Conservation (phyloP, 2,797 vertebrate genomes). For the Gymnodraco acuticeps region DNA sequence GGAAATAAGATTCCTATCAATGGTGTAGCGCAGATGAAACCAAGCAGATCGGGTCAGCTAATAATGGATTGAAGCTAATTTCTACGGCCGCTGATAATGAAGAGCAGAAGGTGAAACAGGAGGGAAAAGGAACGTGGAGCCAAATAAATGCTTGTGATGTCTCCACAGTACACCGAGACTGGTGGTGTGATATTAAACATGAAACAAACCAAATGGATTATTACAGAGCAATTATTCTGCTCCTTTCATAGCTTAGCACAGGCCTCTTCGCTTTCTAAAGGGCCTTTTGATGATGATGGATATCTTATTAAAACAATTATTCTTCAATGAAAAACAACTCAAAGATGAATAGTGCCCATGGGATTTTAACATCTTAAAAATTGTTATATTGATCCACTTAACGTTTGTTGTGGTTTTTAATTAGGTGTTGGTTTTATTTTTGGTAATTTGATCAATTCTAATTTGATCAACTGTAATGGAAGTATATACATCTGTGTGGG, state of each 20-base stretch:
- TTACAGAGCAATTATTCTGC: constrained; percentile 49
- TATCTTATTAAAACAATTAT: constrained; percentile 58
- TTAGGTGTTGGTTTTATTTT: constrained; percentile 1
- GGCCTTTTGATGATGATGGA: constrained; percentile 62
- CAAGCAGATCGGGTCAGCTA: constrained; percentile 50
- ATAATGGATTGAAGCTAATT: constrained; percentile 56
- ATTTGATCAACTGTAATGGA: neutral
- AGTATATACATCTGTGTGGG: constrained; percentile 4
- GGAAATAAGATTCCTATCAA: constrained; percentile 75
- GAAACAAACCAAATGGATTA: constrained; percentile 60
- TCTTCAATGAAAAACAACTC: constrained; percentile 27
- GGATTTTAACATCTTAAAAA: constrained; percentile 24
- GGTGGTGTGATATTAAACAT: constrained; percentile 51
- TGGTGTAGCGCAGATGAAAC: constrained; percentile 51
- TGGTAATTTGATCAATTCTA: neutral
- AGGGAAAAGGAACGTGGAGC: constrained; percentile 7
- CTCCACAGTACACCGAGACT: constrained; percentile 55
- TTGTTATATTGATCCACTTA: constrained; percentile 11
- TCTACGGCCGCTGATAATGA: constrained; percentile 36
- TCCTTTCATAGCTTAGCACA: constrained; percentile 38
- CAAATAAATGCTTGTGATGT: constrained; percentile 37
- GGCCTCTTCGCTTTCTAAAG: constrained; percentile 37
- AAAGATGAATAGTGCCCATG: constrained; percentile 30
- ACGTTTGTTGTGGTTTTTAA: constrained; percentile 17
- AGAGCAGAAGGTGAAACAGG: constrained; percentile 35